Percentiles rank a stretch among this genome's conserved stretches.
These are phyloP conservation scores for Azemiops feae DNA, from an alignment of 2,113 vertebrate species.

Conservation along the genomic window DNA sequence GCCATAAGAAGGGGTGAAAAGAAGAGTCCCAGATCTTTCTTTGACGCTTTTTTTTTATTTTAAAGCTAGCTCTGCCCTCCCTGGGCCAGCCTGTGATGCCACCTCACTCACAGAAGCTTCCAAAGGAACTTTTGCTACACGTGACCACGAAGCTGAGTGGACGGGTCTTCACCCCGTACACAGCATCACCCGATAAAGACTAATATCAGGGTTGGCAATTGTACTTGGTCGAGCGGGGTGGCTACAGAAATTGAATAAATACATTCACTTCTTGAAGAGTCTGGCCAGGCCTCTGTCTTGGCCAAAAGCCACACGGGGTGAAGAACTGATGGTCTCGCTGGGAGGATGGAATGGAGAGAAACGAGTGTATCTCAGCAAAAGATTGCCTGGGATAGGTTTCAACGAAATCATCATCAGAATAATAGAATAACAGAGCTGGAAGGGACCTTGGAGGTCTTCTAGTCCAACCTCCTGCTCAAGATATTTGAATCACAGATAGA, in stretches of 20 bases:
- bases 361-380: background rate
- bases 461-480: too few relatives aligned
- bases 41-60: conserved; percentile 51
- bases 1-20: conserved; percentile 59
- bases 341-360: conserved; percentile 3
- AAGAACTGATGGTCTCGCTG: conserved; percentile 19
- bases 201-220: too few relatives aligned
- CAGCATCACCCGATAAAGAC: too few relatives aligned
- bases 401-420: background rate
- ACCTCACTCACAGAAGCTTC: background rate
- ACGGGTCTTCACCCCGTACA: background rate
- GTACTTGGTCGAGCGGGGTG: too few relatives aligned
- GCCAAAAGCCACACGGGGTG: background rate
- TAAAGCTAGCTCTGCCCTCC: background rate
- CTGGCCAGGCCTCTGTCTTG: background rate
- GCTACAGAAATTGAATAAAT: too few relatives aligned
- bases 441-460: too few relatives aligned
- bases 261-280: background rate
- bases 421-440: too few relatives aligned
- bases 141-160: background rate
- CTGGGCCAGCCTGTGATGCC: background rate
- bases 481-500: too few relatives aligned
- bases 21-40: conserved; percentile 50
- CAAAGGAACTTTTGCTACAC: background rate
- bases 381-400: background rate